Base-by-base conservation (phyloP, 2,113 vertebrate genomes). In the Orthonyx spaldingii region DNA sequence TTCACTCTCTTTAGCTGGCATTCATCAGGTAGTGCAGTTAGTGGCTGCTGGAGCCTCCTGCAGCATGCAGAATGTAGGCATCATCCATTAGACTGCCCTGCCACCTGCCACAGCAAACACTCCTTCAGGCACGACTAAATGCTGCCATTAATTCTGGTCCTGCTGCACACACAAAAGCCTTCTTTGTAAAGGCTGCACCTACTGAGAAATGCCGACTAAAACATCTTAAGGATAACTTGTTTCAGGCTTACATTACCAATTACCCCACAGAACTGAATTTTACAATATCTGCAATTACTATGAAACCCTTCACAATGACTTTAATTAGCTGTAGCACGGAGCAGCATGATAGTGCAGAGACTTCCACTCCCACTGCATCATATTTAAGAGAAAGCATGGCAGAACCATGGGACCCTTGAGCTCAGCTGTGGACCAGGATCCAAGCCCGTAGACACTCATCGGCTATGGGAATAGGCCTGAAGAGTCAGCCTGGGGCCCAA, bases 251-350 rank as follows among this genome's bases (percentile, higher is more conserved):
- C 63, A 68, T 96, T 93, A 94, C 76, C 88, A 81, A 86, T 90
- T 92, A 94, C 53, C 15, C 70, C 85, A 88, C 75, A 90, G 89
- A 86, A 86, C 68, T 64, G 52, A 81, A 95, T 71, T 93, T 88
- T 89, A 96, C 85, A 88, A 5, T 93, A 91, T 88, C 92, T 92
- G 71, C 92, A 90, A 91, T 96, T 93, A 96, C 79, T 89, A 94
- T 26, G 1, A 93, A 86, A 18, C 68, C 35, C 22, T 85, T 81
- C 68, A 93, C 87, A 88, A 90, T 78, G 10, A 78, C 60, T 93
- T 93, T 75, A 91, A 94, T 93, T 93, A 93, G 35, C 85, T 84
- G 60, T 44, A 75, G 90, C 85, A 84, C 2, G 0, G 76, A 89
- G 85, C 83, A 93, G 85, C 27, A 20, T 59, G 63, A 61, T 47